These are phyloP conservation scores for Lordiphosa stackelbergi DNA, from an alignment of 1,140 invertebrate species.

Conservation along the genomic window DNA sequence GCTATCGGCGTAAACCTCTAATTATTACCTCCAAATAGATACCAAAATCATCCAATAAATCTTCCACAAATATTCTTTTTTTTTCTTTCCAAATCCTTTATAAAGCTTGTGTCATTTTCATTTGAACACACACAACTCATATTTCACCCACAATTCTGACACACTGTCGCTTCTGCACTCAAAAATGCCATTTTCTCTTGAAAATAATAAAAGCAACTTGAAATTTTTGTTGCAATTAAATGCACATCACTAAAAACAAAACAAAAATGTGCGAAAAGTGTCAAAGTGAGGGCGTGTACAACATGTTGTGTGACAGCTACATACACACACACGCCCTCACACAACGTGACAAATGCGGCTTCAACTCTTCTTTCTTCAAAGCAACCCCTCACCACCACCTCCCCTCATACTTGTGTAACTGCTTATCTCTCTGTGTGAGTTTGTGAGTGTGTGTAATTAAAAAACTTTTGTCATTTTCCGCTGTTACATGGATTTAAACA, in stretches of 20 bases:
- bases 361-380: constrained; percentile 9
- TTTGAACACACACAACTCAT: constrained; percentile 6
- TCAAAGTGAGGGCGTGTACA: constrained; percentile 42
- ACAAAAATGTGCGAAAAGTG: constrained; percentile 31
- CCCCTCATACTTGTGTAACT: neutral
- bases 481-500: constrained; percentile 31
- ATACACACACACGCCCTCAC: constrained; percentile 20
- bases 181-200: neutral
- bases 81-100: no score
- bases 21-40: no score
- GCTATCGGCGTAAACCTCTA: no score
- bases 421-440: no score
- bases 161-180: constrained; percentile 8
- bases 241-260: constrained; percentile 50
- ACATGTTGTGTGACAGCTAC: constrained; percentile 52
- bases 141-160: constrained; percentile 10
- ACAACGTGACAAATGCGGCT: constrained; percentile 35
- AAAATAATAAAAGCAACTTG: constrained; percentile 18
- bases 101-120: neutral
- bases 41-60: no score
- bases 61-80: no score
- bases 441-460: constrained; percentile 57
- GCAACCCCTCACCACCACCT: constrained; percentile 9
- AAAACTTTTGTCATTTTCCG: constrained; percentile 58
- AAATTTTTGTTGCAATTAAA: constrained; percentile 57